A percentile compares a stretch with the other conserved stretches of the same genome.
phyloP scores from a whole-genome alignment of 2,113 vertebrate genomes.

The Gallinago media region DNA sequence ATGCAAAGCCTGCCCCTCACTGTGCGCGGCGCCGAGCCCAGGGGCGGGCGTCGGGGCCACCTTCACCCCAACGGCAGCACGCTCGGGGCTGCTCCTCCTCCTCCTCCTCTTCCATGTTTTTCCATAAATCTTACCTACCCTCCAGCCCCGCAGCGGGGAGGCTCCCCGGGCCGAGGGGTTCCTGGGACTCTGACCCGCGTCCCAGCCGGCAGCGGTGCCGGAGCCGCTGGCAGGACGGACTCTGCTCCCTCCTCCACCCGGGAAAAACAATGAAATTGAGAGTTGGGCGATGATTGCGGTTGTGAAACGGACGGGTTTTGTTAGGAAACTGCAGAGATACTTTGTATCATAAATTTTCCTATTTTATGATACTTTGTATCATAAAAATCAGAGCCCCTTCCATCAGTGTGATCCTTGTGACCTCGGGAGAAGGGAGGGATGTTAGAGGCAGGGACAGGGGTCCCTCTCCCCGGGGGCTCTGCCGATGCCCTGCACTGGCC shows the following conservation, averaged over 20 bases:
- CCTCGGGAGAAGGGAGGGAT: neutral
- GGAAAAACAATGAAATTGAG: neutral
- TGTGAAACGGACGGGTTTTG: neutral
- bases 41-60: neutral
- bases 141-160: fast-evolving
- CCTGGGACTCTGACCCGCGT: fast-evolving
- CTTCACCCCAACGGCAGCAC: neutral
- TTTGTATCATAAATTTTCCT: neutral
- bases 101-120: neutral
- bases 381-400: fast-evolving
- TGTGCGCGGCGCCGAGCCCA: neutral
- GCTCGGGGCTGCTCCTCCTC: neutral
- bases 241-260: neutral
- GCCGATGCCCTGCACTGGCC: neutral
- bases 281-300: fast-evolving
- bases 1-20: conserved; percentile 22
- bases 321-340: neutral
- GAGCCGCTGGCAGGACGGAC: neutral
- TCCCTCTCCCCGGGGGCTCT: neutral
- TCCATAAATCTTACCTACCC: neutral
- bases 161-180: fast-evolving
- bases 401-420: neutral
- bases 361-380: no score
- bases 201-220: no score
- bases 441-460: fast-evolving